Conservation (phyloP, 2,888 invertebrate genomes). For the Hypomecis punctinalis region DNA sequence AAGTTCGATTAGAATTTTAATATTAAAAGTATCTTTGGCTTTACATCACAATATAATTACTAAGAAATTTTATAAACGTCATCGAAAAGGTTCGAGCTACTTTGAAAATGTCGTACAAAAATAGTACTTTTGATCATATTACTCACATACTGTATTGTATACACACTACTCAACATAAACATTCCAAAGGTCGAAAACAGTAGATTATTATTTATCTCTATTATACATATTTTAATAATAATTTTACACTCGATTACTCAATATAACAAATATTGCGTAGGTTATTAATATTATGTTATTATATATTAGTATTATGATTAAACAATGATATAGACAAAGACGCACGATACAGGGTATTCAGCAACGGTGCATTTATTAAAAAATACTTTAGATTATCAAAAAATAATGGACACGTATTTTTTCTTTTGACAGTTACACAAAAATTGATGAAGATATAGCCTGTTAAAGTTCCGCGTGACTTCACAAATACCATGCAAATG, state of each 20-base stretch:
- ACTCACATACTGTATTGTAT: background rate
- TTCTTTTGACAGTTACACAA: too few relatives aligned
- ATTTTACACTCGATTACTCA: background rate
- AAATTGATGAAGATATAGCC: too few relatives aligned
- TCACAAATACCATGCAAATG: too few relatives aligned
- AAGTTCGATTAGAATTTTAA: background rate
- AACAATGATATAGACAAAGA: background rate
- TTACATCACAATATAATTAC: conserved; percentile 20
- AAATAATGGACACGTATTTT: too few relatives aligned
- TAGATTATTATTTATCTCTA: background rate
- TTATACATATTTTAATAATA: background rate
- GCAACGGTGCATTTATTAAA: too few relatives aligned
- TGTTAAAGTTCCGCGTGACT: too few relatives aligned
- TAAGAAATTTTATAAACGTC: conserved; percentile 20
- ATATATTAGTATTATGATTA: background rate
- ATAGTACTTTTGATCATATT: conserved; percentile 18
- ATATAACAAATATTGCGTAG: background rate
- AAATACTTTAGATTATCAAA: too few relatives aligned
- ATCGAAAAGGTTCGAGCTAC: conserved; percentile 27
- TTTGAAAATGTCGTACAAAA: conserved; percentile 32
- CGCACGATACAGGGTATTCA: too few relatives aligned
- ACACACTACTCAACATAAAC: conserved; percentile 9
- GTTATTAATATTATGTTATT: too few relatives aligned
- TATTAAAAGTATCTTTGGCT: conserved; percentile 23
- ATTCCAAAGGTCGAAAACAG: background rate